Evolutionary conservation across 2,113 vertebrate species (phyloP).

Genomic region (Solea solea): DNA sequence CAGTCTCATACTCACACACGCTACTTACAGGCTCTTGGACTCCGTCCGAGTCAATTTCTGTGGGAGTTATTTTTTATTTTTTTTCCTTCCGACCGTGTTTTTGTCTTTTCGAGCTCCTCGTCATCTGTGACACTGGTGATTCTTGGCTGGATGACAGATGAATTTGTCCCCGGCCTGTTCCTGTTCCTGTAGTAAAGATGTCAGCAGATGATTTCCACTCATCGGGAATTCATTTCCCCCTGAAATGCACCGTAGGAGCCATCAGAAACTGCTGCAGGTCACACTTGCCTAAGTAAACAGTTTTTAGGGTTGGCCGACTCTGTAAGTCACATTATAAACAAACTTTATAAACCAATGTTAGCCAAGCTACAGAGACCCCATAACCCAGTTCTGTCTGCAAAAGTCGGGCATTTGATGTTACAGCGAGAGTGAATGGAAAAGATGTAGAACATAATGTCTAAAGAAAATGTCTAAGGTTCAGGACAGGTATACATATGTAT

Average conservation of each 20-base stretch:
- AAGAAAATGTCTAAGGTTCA: background rate
- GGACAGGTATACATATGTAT: no score
- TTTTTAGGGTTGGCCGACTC: background rate
- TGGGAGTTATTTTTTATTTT: background rate
- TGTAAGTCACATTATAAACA: background rate
- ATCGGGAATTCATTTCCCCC: background rate
- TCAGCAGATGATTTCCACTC: constrained; percentile 3
- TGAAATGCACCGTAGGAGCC: no score
- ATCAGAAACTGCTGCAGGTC: background rate
- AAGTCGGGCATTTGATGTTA: background rate
- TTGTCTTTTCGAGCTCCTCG: background rate
- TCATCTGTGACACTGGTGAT: background rate
- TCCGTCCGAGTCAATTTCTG: background rate
- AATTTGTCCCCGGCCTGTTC: background rate
- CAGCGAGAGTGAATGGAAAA: background rate
- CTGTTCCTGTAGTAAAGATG: background rate
- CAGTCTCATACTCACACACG: background rate
- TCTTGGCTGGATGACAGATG: background rate
- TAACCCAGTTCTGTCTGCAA: no score
- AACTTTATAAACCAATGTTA: background rate
- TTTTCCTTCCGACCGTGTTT: background rate
- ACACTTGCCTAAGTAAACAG: background rate
- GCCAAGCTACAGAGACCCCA: background rate
- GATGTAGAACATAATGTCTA: background rate
- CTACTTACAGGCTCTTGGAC: background rate